Percentiles rank a stretch among this genome's conserved stretches.
phyloP scores from a whole-genome alignment of 2,888 invertebrate species.

The Drosophila monieri region DNA sequence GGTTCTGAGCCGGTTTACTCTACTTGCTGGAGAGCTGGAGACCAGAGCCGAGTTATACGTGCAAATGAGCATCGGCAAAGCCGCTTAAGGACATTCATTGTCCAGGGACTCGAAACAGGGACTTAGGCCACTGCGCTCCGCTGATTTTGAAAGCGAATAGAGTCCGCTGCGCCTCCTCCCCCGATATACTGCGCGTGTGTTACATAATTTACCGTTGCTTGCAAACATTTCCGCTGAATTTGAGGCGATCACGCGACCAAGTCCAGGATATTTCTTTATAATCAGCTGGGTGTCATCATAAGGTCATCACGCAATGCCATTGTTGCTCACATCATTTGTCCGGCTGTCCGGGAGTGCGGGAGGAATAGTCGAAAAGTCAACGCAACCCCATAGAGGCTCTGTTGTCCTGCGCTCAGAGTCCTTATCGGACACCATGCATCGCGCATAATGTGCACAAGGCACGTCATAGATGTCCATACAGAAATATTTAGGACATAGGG shows the following conservation, averaged over 20 bases:
- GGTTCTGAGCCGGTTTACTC: constrained; percentile 39
- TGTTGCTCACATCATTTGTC: constrained; percentile 49
- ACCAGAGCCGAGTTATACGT: constrained; percentile 46
- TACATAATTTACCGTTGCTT: constrained; percentile 75
- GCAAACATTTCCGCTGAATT: constrained; percentile 77
- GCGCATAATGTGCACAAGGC: constrained; percentile 69
- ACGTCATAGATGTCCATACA: constrained; percentile 53
- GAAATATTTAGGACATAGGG: background rate
- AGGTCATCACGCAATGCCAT: constrained; percentile 76
- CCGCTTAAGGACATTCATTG: constrained; percentile 70
- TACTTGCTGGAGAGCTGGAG: constrained; percentile 13
- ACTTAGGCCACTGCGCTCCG: constrained; percentile 72
- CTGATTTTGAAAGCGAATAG: constrained; percentile 64
- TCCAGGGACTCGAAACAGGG: constrained; percentile 42
- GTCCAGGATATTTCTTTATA: constrained; percentile 65
- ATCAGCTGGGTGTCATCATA: constrained; percentile 81
- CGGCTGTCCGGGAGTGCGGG: constrained; percentile 13
- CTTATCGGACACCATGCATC: constrained; percentile 69
- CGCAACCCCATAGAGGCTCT: constrained; percentile 50
- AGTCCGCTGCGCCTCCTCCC: constrained; percentile 46
- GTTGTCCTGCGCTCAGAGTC: constrained; percentile 40
- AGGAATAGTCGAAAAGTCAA: constrained; percentile 39
- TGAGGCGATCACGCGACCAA: constrained; percentile 58
- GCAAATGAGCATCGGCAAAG: constrained; percentile 73
- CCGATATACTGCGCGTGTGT: constrained; percentile 51